Percentiles rank a stretch among this genome's conserved stretches.
Conservation (phyloP, 2,797 vertebrate genomes). For the Cossypha heuglini region DNA sequence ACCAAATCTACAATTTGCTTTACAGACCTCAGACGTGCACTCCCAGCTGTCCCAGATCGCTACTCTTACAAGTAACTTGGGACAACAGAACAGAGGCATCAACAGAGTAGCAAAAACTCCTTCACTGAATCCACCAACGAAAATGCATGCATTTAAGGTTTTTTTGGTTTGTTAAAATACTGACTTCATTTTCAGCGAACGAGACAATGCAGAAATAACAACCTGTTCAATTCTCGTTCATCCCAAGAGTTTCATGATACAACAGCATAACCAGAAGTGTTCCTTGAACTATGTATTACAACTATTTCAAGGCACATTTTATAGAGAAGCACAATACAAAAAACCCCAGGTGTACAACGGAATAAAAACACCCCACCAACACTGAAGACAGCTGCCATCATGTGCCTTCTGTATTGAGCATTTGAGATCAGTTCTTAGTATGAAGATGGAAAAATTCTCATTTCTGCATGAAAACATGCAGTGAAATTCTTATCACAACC, state of each 20-base stretch:
- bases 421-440: conserved; percentile 44
- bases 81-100: conserved; percentile 62
- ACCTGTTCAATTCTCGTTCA: conserved; percentile 60
- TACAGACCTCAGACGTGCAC: conserved; percentile 57
- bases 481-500: conserved; percentile 70
- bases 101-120: conserved; percentile 49
- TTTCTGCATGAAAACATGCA: conserved; percentile 63
- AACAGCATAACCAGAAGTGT: conserved; percentile 67
- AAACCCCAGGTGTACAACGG: conserved; percentile 69
- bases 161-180: conserved; percentile 8
- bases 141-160: conserved; percentile 57
- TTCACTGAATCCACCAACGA: conserved; percentile 64
- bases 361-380: conserved; percentile 73
- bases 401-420: conserved; percentile 64
- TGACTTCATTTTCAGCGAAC: conserved; percentile 51
- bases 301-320: conserved; percentile 79
- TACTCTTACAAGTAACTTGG: conserved; percentile 61
- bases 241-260: conserved; percentile 64
- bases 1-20: conserved; percentile 56
- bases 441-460: conserved; percentile 45
- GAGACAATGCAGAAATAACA: conserved; percentile 54
- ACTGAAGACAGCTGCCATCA: conserved; percentile 67
- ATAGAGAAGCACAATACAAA: conserved; percentile 75
- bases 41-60: conserved; percentile 41
- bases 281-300: conserved; percentile 74